Evolutionary conservation across 2,888 invertebrate genomes (phyloP), one percentile per base, ranked within the genome.

Genomic region (Cantharis rufa): DNA sequence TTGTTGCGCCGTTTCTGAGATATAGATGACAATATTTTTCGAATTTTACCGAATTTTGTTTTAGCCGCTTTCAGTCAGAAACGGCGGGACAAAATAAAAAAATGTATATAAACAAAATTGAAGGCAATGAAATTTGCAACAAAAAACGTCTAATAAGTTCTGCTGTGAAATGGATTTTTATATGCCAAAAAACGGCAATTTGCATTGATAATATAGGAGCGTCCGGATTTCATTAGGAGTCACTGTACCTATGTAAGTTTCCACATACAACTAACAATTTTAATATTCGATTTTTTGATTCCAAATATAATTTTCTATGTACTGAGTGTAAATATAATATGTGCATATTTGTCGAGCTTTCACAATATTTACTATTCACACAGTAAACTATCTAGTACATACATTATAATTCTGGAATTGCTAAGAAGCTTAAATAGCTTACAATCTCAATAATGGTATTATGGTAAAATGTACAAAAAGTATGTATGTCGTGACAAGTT

Each of bases 381-480:
- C 48, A 48, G 7, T 48, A 48, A 48, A 48, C 48, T 48, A 48
- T n/a, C 48, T n/a, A n/a, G n/a, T 48, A n/a, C 48, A 48, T 48
- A 48, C 48, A 48, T 48, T 48, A 48, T 48, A 48, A n/a, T 66
- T 66, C 21, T 66, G 64, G 64, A 66, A 66, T 77, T 61, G 75
- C 18, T 71, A 75, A 75, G 68, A 63, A 70, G 75, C 66, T 76
- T 72, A 75, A 78, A 75, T 78, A 75, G 27, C 66, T 70, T 75
- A 75, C 66, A 73, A 72, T 73, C 72, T 61, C 70, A 75, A 78
- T 75, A 71, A 75, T 75, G 69, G 68, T 78, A 78, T 72, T 70
- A 78, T 75, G 75, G 77, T 70, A 75, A 74, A 78, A 72, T 75
- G 69, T 64, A 78, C 66, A 78, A 75, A 78, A 78, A 73, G 48